Percentiles rank a stretch among this genome's conserved stretches.
Conservation (phyloP, 2,888 invertebrate species). For the Theodoxus fluviatilis region DNA sequence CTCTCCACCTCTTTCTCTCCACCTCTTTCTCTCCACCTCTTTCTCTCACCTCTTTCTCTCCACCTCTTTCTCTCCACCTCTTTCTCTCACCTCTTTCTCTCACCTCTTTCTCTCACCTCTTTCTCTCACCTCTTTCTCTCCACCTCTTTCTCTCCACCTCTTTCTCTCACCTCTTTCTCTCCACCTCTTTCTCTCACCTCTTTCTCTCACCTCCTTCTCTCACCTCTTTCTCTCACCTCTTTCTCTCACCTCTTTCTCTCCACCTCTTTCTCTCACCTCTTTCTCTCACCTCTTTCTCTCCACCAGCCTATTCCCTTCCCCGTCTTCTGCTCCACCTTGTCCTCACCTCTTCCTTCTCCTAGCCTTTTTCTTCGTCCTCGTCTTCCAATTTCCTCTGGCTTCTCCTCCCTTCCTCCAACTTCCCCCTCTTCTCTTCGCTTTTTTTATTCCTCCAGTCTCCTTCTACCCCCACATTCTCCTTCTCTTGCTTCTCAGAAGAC, state of each 20-base stretch:
- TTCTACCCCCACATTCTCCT: not conserved
- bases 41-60: not conserved
- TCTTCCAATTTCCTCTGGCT: not conserved
- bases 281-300: not conserved
- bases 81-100: not conserved
- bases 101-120: not conserved
- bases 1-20: not conserved
- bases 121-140: not conserved
- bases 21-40: not conserved
- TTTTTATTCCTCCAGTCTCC: not conserved
- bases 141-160: not conserved
- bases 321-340: not conserved
- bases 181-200: not conserved
- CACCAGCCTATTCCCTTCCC: not conserved
- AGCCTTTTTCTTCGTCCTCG: not conserved
- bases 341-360: not conserved
- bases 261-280: too few relatives aligned
- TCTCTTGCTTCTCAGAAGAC: not conserved
- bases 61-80: not conserved
- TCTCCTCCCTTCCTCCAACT: not conserved
- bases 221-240: conserved; percentile 11
- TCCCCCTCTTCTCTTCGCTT: not conserved
- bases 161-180: not conserved
- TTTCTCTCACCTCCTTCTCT: conserved; percentile 23
- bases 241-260: conserved; percentile 18